Evolutionary conservation across 1,140 invertebrate species (phyloP), one percentile per base, ranked within the genome.

Genomic region (Leptoteleia sp.): DNA sequence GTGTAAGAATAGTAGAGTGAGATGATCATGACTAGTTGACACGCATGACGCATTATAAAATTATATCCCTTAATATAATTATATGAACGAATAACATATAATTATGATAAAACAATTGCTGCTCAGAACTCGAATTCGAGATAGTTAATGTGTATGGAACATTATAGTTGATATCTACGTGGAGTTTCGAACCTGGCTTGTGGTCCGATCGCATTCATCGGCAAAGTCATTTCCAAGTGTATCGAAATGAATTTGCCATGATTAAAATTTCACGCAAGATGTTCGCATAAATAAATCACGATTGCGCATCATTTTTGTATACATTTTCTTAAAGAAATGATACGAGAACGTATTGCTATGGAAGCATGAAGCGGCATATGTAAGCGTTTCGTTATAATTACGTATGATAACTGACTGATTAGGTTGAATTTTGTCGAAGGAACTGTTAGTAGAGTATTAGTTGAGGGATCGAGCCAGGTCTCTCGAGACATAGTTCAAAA

Each of bases 121-220:
- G 79, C 79, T 81, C 79, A 81, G 79, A 71, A 78, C 59, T 81
- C 75, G 75, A 75, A 81, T 64, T 78, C 59, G 62, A 65, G 54
- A 57, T 73, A 71, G 73, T 62, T 75, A 38, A 65, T 71, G 65
- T 71, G 65, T 75, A 75, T 75, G 77, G 43, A 70, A 43, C 42
- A 76, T 71, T 67, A 71, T 70, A 29, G 64, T 40, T 55, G 45
- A 48, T 55, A 55, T 70, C 17, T 43, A 70, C 62, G 33, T 48
- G 31, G n/a, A 62, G 38, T 77, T 45, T 71, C 52, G 65, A 67
- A 25, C 75, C 65, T 71, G 59, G 65, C 65, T 59, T 50, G 52
- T 17, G 13, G 35, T 71, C 37, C n/a, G 33, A 48, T 7, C 1
- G 12, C 35, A 42, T 45, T 1, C 4, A 48, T 70, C 59, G 25